phyloP scores from a whole-genome alignment of 2,888 invertebrate genomes.

The Lysandra bellargus region DNA sequence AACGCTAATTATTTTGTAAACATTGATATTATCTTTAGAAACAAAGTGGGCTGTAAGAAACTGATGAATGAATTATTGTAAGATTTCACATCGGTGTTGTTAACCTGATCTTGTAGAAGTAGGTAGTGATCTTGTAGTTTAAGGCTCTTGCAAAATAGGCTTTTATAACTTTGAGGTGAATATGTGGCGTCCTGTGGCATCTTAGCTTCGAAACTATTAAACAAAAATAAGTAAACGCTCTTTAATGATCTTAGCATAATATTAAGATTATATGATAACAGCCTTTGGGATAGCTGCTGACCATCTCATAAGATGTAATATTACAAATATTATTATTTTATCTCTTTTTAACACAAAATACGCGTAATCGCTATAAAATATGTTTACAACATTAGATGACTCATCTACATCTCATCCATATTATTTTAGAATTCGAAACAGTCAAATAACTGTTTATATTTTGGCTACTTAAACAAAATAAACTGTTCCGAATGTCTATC shows the following conservation, averaged over 20 bases:
- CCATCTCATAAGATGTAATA: neutral
- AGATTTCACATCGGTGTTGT: neutral
- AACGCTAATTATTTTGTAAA: constrained; percentile 29
- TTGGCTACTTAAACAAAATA: constrained; percentile 9
- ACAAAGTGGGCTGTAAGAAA: neutral
- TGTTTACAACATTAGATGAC: neutral
- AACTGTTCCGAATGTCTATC: neutral
- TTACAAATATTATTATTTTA: no score
- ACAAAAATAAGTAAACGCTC: no score
- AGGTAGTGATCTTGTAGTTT: no score
- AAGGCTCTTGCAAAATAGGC: no score
- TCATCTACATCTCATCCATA: neutral
- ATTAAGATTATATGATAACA: neutral
- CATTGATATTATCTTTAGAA: constrained; percentile 5
- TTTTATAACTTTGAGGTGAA: no score
- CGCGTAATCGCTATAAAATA: neutral
- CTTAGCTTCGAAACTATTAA: no score
- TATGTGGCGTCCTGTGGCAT: no score
- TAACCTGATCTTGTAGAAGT: no score
- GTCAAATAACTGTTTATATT: constrained; percentile 11
- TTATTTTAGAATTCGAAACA: neutral
- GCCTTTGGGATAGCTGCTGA: neutral
- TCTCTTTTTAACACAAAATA: neutral
- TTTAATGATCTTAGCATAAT: no score
- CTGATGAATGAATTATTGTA: neutral